Evolutionary conservation across 2,888 invertebrate species (phyloP).

Genomic region (Protodeltote pygarga): DNA sequence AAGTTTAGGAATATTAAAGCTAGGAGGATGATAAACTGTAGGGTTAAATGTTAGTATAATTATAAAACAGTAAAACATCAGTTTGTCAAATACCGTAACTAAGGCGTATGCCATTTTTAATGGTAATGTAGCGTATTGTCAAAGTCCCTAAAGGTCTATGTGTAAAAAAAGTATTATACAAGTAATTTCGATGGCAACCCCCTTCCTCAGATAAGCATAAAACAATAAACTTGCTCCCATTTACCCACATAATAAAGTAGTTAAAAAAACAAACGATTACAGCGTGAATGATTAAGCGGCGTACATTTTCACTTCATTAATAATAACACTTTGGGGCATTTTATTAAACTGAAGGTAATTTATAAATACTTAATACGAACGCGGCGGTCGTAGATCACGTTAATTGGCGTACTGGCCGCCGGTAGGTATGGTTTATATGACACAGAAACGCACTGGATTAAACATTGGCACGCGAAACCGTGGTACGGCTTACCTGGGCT

Average conservation of each 20-base stretch:
- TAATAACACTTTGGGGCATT: slow-evolving; percentile 78
- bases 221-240: slow-evolving; percentile 41
- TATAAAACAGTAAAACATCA: too few species aligned
- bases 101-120: too few species aligned
- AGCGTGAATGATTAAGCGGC: slow-evolving; percentile 70
- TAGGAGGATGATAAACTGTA: too few species aligned
- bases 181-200: too few species aligned
- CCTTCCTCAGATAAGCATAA: slow-evolving; percentile 11
- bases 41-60: too few species aligned
- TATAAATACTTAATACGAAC: slow-evolving; percentile 77
- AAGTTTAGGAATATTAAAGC: too few species aligned
- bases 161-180: background rate
- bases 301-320: slow-evolving; percentile 80
- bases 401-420: slow-evolving; percentile 79
- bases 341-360: slow-evolving; percentile 78
- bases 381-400: slow-evolving; percentile 76
- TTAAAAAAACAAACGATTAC: slow-evolving; percentile 51
- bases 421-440: slow-evolving; percentile 69
- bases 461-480: slow-evolving; percentile 67
- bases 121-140: too few species aligned
- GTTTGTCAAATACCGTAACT: too few species aligned
- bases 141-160: too few species aligned
- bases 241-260: slow-evolving; percentile 44
- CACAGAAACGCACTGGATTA: slow-evolving; percentile 65
- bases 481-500: slow-evolving; percentile 33